These are phyloP conservation scores for Neogobius melanostomus DNA, from an alignment of 2,113 vertebrate genomes.

Conservation along the genomic window DNA sequence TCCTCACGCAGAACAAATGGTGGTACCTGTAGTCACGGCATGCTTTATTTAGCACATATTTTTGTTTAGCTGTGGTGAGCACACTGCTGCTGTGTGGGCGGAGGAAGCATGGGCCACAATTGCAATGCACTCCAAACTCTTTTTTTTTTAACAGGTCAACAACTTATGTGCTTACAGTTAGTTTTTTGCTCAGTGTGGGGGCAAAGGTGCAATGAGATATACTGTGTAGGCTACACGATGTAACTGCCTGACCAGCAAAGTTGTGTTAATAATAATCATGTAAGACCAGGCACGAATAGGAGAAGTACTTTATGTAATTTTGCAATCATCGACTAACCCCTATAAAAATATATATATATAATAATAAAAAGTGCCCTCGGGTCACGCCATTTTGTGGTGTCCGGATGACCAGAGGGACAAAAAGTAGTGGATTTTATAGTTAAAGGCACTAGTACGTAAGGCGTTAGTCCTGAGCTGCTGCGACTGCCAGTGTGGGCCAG, in stretches of 20 bases:
- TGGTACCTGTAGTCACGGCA: neutral
- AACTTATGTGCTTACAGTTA: neutral
- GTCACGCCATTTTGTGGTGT: no score
- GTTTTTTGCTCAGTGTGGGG: neutral
- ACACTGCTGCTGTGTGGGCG: conserved; percentile 30
- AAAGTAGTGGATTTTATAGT: no score
- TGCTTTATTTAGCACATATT: conserved; percentile 15
- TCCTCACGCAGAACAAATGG: neutral
- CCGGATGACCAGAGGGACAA: no score
- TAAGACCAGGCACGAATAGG: no score
- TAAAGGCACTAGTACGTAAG: no score
- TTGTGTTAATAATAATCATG: neutral
- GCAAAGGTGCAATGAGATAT: neutral
- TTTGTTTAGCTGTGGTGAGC: conserved; percentile 15
- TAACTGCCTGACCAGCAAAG: neutral
- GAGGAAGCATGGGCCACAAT: conserved; percentile 10
- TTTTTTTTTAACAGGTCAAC: neutral
- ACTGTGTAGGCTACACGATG: neutral
- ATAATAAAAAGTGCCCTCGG: no score
- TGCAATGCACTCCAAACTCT: conserved; percentile 18
- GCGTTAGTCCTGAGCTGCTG: no score
- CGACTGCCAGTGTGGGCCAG: no score
- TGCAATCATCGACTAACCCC: no score
- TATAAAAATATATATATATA: no score
- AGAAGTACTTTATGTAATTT: no score